These are phyloP conservation scores for Incurvaria masculella DNA, from an alignment of 2,888 invertebrate genomes.

Conservation along the genomic window DNA sequence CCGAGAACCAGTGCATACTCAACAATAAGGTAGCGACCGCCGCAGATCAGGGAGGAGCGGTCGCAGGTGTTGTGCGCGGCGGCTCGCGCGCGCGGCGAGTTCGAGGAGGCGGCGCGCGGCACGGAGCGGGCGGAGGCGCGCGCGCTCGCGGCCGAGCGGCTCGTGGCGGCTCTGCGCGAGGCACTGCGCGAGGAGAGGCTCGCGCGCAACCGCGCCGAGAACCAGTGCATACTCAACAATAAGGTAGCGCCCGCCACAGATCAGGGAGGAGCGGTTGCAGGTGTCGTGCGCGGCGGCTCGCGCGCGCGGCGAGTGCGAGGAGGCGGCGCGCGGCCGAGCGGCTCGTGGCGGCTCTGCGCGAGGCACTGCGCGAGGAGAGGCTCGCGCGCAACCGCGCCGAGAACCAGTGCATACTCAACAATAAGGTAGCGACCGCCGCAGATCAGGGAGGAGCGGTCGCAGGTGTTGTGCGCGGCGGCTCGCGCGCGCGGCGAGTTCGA, in stretches of 20 bases:
- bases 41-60: conserved; percentile 40
- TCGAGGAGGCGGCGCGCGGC: conserved; percentile 23
- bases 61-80: conserved; percentile 28
- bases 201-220: conserved; percentile 29
- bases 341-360: conserved; percentile 32
- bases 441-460: conserved; percentile 39
- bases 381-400: conserved; percentile 29
- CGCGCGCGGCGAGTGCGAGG: conserved; percentile 26
- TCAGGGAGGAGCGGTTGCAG: conserved; percentile 37
- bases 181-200: conserved; percentile 35
- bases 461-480: conserved; percentile 24
- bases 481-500: conserved; percentile 25
- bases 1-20: no score
- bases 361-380: conserved; percentile 37
- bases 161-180: conserved; percentile 34
- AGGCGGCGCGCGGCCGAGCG: conserved; percentile 29
- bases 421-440: no score
- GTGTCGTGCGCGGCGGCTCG: conserved; percentile 24
- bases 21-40: no score
- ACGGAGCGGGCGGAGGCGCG: conserved; percentile 28
- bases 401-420: conserved; percentile 22
- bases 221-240: conserved; percentile 22
- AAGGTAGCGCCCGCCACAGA: no score
- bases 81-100: conserved; percentile 24
- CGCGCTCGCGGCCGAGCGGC: conserved; percentile 28